A percentile compares a stretch with the other conserved stretches of the same genome.
These are phyloP conservation scores for Octodon degus DNA, from an alignment of 2,113 vertebrate species.

Conservation along the genomic window DNA sequence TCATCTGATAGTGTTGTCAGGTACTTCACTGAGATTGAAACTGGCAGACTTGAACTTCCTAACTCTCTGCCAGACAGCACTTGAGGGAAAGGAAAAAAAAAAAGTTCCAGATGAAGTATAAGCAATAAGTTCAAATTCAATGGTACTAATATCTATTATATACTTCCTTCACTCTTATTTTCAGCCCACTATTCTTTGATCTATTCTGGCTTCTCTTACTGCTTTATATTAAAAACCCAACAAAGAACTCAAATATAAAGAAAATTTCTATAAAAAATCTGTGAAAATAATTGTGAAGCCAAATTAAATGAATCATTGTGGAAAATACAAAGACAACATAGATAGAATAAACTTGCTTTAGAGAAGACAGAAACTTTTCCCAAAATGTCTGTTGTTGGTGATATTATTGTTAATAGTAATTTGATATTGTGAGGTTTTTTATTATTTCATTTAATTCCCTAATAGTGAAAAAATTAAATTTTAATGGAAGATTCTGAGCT, in stretches of 20 bases:
- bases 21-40: conserved; percentile 17
- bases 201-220: not conserved
- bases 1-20: not conserved
- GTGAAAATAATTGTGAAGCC: not conserved
- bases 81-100: not conserved
- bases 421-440: too few relatives aligned
- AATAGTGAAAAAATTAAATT: not conserved
- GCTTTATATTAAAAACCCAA: not conserved
- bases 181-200: not conserved
- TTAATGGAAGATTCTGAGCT: not conserved
- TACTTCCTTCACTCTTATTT: not conserved
- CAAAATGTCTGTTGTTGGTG: not conserved
- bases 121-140: not conserved
- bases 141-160: not conserved
- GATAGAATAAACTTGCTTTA: not conserved
- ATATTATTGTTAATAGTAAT: not conserved
- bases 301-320: not conserved
- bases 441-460: not conserved
- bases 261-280: not conserved
- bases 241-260: not conserved
- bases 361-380: not conserved
- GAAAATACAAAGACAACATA: not conserved
- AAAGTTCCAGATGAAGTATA: not conserved
- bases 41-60: conserved; percentile 20
- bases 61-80: not conserved